Evolutionary conservation across 2,113 vertebrate species (phyloP).

Genomic region (Caracal caracal): DNA sequence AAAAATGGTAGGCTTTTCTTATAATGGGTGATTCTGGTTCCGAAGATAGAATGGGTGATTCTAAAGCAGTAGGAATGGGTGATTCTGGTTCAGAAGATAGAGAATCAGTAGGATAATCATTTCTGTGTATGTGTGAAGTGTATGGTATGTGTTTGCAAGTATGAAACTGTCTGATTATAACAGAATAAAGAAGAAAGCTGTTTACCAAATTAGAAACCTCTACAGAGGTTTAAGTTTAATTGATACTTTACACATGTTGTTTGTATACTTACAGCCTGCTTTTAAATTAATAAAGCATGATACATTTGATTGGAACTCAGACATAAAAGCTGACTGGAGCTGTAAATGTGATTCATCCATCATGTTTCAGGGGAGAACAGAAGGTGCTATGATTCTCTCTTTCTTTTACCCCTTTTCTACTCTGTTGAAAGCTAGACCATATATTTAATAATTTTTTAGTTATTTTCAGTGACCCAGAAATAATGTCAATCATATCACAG

Average conservation of each 20-base stretch:
- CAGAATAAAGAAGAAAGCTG: background rate
- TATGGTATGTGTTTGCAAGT: background rate
- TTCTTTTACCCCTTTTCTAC: background rate
- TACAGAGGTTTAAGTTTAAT: background rate
- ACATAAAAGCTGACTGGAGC: conserved; percentile 67
- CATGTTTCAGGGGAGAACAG: background rate
- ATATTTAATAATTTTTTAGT: conserved; percentile 1
- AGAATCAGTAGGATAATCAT: background rate
- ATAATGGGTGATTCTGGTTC: background rate
- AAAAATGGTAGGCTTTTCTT: background rate
- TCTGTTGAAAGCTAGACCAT: background rate
- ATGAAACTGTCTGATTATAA: background rate
- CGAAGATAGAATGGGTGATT: background rate
- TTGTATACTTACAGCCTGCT: conserved; percentile 66
- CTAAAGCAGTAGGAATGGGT: background rate
- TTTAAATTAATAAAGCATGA: conserved; percentile 61
- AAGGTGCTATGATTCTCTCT: background rate
- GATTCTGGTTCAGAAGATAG: background rate
- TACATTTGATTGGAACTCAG: conserved; percentile 33
- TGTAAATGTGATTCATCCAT: background rate
- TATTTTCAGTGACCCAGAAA: background rate
- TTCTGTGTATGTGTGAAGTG: background rate
- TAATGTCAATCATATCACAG: background rate
- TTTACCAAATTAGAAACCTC: conserved; percentile 65
- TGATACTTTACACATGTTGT: conserved; percentile 47